phyloP scores from a whole-genome alignment of 2,113 vertebrate genomes.

The Lathamus discolor region DNA sequence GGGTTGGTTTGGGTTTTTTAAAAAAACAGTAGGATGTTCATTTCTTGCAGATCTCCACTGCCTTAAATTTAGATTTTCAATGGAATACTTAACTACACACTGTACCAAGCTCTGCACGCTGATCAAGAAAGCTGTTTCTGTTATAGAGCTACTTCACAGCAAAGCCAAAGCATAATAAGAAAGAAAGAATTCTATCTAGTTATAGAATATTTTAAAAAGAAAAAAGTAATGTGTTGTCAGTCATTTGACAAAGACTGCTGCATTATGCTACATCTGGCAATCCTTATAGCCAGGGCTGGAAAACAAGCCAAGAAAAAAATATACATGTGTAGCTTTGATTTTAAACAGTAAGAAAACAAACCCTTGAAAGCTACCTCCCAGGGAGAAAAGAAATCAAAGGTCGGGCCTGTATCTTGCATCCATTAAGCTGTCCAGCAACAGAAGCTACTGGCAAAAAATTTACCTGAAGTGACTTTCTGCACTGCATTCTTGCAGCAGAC shows the following conservation, averaged over 20 bases:
- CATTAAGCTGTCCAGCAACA: slow-evolving; percentile 50
- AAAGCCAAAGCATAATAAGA: neutral
- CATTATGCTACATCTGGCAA: neutral
- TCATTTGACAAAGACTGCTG: neutral
- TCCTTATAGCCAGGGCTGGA: neutral
- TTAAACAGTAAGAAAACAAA: slow-evolving; percentile 34
- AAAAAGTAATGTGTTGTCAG: neutral
- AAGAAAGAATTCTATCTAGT: neutral
- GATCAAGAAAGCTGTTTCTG: neutral
- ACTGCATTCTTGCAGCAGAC: neutral
- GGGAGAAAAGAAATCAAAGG: slow-evolving; percentile 27
- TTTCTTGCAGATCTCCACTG: neutral
- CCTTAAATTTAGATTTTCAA: neutral
- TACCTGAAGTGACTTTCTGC: neutral
- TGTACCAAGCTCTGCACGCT: neutral
- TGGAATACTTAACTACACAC: neutral
- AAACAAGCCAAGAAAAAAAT: neutral
- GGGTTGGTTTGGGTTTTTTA: neutral
- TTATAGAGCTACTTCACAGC: neutral
- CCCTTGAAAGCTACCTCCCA: slow-evolving; percentile 17
- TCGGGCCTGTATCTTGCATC: neutral
- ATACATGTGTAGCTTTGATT: neutral
- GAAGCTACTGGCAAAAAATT: slow-evolving; percentile 6
- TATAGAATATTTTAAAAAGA: neutral
- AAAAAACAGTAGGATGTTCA: neutral